These are phyloP conservation scores for Gadus chalcogrammus DNA, from an alignment of 2,113 vertebrate genomes.

Conservation along the genomic window DNA sequence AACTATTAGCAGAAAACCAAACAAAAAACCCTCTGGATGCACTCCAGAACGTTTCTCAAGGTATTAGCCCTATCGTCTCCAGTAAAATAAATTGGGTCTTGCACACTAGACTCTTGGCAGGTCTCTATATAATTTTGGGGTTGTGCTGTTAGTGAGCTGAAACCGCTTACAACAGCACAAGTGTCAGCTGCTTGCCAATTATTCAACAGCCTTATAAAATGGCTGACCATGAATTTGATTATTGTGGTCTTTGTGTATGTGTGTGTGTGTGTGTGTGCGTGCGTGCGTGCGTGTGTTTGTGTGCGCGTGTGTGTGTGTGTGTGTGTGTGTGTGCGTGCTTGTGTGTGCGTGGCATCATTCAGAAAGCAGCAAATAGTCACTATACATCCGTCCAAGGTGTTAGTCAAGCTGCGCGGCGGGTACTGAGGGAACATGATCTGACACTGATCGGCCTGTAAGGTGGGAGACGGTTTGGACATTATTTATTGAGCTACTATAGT, in stretches of 20 bases:
- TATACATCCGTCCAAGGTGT: no score
- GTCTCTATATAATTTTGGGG: constrained; percentile 27
- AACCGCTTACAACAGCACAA: constrained; percentile 61
- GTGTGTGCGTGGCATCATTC: no score
- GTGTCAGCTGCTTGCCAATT: constrained; percentile 29
- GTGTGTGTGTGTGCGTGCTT: no score
- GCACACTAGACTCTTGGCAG: constrained; percentile 47
- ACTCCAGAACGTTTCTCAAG: constrained; percentile 53
- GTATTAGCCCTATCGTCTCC: constrained; percentile 56
- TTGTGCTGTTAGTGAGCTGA: constrained; percentile 45
- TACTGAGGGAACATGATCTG: no score
- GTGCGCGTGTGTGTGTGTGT: no score
- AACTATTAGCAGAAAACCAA: constrained; percentile 50
- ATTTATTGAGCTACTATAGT: no score
- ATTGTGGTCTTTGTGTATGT: background rate
- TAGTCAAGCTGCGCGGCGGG: no score
- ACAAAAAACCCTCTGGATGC: constrained; percentile 12
- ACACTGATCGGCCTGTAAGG: no score
- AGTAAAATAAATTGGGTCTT: constrained; percentile 50
- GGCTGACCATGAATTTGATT: constrained; percentile 15
- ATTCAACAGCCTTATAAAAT: constrained; percentile 12
- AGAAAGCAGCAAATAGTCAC: no score
- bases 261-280: background rate
- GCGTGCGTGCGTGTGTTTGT: background rate
- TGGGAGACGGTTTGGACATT: no score